Percentiles rank a stretch among this genome's conserved stretches.
These are phyloP conservation scores for Micrasema minimum DNA, from an alignment of 1,140 invertebrate genomes.

Conservation along the genomic window DNA sequence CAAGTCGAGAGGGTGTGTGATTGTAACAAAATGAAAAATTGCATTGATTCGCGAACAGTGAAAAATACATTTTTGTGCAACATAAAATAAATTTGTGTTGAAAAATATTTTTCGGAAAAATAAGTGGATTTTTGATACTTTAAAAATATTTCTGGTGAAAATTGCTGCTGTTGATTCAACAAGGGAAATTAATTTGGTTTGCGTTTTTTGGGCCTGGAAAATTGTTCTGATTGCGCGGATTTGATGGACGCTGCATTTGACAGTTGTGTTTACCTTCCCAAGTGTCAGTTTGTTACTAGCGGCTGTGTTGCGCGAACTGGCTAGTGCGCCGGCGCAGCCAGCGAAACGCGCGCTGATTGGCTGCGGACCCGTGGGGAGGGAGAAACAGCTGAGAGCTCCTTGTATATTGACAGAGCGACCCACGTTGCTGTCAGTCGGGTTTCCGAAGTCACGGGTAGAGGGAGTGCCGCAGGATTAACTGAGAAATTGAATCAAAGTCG, in stretches of 20 bases:
- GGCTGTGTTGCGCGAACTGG: conserved; percentile 7
- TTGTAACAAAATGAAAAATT: no score
- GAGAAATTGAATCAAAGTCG: conserved; percentile 5
- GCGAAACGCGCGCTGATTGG: conserved; percentile 26
- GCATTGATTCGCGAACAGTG: conserved; percentile 1
- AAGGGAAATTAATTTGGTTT: no score
- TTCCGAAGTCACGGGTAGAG: conserved; percentile 59
- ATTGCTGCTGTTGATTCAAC: no score
- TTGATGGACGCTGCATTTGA: conserved; percentile 16
- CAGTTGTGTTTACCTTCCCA: conserved; percentile 43
- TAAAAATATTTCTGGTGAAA: no score
- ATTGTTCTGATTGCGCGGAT: background rate
- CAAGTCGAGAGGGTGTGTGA: background rate
- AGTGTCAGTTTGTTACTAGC: conserved; percentile 42
- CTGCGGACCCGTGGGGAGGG: conserved; percentile 54
- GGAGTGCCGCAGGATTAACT: conserved; percentile 46
- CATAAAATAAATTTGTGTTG: no score
- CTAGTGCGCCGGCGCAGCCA: conserved; percentile 20
- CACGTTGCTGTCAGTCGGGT: conserved; percentile 63
- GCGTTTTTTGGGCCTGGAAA: no score
- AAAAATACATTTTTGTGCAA: background rate
- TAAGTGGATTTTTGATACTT: no score
- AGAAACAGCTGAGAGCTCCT: conserved; percentile 63
- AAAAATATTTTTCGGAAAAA: no score
- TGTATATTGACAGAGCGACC: conserved; percentile 65